Evolutionary conservation across 1,140 invertebrate genomes (phyloP).

Genomic region (Hydropsyche tenuis): DNA sequence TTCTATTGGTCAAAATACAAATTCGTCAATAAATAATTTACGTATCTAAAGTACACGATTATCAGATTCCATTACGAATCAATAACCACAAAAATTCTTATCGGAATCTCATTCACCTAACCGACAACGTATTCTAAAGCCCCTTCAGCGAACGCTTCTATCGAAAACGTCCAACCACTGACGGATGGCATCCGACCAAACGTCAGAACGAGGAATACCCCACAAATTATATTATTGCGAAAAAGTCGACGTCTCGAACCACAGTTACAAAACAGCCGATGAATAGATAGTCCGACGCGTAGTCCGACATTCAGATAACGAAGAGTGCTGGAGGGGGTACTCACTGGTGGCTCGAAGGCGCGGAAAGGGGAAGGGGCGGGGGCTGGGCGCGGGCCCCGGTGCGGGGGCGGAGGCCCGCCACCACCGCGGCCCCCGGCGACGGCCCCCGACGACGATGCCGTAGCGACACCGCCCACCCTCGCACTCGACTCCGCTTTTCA

Average conservation of each 20-base stretch:
- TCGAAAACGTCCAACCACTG: too few species aligned
- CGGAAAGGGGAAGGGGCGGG: neutral
- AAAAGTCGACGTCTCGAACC: neutral
- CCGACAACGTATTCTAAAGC: too few species aligned
- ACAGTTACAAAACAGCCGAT: neutral
- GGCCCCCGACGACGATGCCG: neutral
- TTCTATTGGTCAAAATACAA: too few species aligned
- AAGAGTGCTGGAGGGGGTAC: neutral
- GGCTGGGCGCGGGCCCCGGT: neutral
- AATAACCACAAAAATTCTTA: too few species aligned
- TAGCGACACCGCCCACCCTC: neutral
- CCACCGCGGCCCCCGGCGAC: constrained; percentile 7
- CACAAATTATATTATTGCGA: too few species aligned
- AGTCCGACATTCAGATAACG: neutral
- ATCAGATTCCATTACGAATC: too few species aligned
- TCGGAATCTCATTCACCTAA: too few species aligned
- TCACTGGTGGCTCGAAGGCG: neutral
- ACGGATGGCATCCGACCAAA: too few species aligned
- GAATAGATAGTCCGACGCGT: neutral
- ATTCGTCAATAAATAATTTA: too few species aligned
- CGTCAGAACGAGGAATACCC: too few species aligned
- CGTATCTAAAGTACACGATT: too few species aligned
- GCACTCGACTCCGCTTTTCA: neutral
- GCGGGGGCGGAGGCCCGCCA: constrained; percentile 17
- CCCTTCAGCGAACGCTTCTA: too few species aligned